These are phyloP conservation scores for Actias luna DNA, from an alignment of 2,888 invertebrate genomes.

Conservation along the genomic window DNA sequence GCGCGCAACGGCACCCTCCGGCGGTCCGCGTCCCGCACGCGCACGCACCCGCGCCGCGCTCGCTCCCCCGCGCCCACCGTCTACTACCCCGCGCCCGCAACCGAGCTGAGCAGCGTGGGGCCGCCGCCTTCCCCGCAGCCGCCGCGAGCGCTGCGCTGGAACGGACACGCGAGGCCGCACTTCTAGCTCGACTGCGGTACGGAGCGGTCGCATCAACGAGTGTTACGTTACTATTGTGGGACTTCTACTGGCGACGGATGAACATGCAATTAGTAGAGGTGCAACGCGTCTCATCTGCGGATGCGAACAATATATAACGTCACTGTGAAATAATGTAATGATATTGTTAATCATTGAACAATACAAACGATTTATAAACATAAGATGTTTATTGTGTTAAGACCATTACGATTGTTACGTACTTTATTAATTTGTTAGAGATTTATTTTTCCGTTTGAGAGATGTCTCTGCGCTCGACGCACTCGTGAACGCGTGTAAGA, in stretches of 20 bases:
- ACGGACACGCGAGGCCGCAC: slow-evolving; percentile 48
- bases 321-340: not conserved
- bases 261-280: not conserved
- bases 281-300: not conserved
- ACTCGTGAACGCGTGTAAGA: not conserved
- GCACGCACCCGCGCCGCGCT: slow-evolving; percentile 38
- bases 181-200: slow-evolving; percentile 37
- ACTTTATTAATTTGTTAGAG: not conserved
- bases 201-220: slow-evolving; percentile 22
- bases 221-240: not conserved
- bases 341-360: not conserved
- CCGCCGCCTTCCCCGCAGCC: slow-evolving; percentile 34
- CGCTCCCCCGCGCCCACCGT: slow-evolving; percentile 52
- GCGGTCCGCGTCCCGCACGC: slow-evolving; percentile 42
- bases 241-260: not conserved
- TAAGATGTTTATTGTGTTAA: not conserved
- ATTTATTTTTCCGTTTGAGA: not conserved
- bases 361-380: not conserved
- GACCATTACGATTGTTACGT: slow-evolving; percentile 18
- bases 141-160: slow-evolving; percentile 43
- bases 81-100: slow-evolving; percentile 60
- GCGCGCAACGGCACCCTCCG: slow-evolving; percentile 69
- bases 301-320: not conserved
- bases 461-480: not conserved
- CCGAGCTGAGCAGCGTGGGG: slow-evolving; percentile 37